These are phyloP conservation scores for Peromyscus attwateri DNA, from an alignment of 2,797 vertebrate species.

Conservation along the genomic window DNA sequence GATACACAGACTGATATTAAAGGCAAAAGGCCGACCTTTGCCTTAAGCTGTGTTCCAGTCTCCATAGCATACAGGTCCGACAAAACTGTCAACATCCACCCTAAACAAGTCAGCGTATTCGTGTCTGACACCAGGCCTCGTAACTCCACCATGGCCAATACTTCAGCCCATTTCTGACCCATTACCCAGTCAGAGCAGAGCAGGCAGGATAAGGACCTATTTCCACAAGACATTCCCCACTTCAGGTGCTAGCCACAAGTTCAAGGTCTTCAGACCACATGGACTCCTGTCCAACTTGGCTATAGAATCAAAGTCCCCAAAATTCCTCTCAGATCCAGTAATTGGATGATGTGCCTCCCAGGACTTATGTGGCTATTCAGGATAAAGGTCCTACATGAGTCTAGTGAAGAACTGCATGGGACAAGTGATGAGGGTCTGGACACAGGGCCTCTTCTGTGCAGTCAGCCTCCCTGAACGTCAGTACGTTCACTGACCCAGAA, in stretches of 20 bases:
- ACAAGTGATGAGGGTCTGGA: background rate
- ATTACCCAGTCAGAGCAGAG: background rate
- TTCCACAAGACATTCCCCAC: too few species aligned
- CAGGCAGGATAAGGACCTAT: background rate
- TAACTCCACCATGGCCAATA: background rate
- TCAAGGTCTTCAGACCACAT: background rate
- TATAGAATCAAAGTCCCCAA: background rate
- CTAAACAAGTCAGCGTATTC: background rate
- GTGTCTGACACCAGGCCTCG: background rate
- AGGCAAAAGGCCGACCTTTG: background rate
- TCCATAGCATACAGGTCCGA: background rate
- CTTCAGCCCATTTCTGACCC: background rate
- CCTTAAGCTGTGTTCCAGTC: background rate
- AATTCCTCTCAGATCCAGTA: background rate
- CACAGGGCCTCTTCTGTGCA: background rate
- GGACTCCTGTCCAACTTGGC: background rate
- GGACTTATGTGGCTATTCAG: background rate
- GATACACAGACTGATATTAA: background rate
- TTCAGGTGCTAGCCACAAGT: background rate
- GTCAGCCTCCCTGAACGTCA: accelerated
- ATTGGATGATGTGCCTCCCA: background rate
- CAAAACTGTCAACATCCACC: background rate
- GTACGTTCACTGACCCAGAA: background rate
- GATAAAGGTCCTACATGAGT: background rate
- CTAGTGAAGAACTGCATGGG: background rate